Base-by-base conservation (phyloP, 1,140 invertebrate species). In the Achatina immaculata region DNA sequence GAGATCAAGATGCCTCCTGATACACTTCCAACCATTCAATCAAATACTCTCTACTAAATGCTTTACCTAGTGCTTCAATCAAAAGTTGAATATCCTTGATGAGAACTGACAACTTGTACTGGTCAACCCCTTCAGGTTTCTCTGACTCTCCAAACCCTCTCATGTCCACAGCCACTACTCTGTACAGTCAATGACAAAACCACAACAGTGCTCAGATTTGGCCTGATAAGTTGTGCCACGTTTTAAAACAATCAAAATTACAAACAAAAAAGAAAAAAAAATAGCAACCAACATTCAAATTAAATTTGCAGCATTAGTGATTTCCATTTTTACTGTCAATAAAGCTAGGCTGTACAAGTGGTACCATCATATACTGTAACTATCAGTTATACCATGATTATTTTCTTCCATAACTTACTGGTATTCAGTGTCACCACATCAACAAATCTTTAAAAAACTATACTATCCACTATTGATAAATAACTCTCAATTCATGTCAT, bases 141-240 rank as follows among this genome's bases (percentile, higher is more conserved):
- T 96, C 95, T 1, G 95, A 95, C 84, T 95, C 94, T 3, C 95
- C 95, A 88, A 95, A 97, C 38, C 96, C 95, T 90, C 96, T 94
- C 83, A 95, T 89, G 91, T 96, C 95, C 71, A 96, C 88, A 28
- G 95, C 95, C 16, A 96, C 92, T 31, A 95, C 94, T 83, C 95
- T 95, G 85, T 21, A 31, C 43, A 11, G 65, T 11, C 31, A 68
- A 31, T 16, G 34, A 68, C 14, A 34, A 68, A 68, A 14, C 14
- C 11, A 68, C 11, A 24, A 24, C 24, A 24, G 11, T 51, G 11
- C 24, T 14, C 11, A 24, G 24, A 51, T 11, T 51, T 24, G 24
- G 11, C 48, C 24, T 14, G 11, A 51, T 11, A 11, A 14, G 24
- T 51, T 51, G 11, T 51, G 24, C 48, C 24, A 51, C n/a, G n/a